Evolutionary conservation across 1,140 invertebrate species (phyloP).

Genomic region (Cardiocondyla obscurior): DNA sequence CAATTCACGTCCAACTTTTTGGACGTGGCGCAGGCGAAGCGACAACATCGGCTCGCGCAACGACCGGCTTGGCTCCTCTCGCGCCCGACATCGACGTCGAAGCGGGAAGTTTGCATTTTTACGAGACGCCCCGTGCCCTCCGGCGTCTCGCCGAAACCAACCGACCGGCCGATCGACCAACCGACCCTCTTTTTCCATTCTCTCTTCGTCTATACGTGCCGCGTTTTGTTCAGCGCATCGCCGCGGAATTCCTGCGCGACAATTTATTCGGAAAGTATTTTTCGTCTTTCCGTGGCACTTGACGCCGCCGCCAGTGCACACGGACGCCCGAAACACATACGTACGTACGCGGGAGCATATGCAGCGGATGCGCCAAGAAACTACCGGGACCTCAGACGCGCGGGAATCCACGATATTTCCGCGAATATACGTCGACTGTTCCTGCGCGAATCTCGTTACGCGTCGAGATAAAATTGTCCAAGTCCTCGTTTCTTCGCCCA

Average conservation of each 20-base stretch:
- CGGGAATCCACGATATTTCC: slow-evolving; percentile 38
- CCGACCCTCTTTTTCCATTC: not conserved
- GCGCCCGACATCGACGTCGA: slow-evolving; percentile 61
- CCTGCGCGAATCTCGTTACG: slow-evolving; percentile 1
- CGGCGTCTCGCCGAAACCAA: slow-evolving; percentile 17
- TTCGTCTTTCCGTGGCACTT: slow-evolving; percentile 36
- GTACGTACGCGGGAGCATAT: not conserved
- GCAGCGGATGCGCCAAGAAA: slow-evolving; percentile 46
- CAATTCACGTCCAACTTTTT: slow-evolving; percentile 59
- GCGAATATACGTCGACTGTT: slow-evolving; percentile 24
- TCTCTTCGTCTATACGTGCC: slow-evolving; percentile 17
- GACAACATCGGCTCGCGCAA: slow-evolving; percentile 56
- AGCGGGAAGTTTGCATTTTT: slow-evolving; percentile 76
- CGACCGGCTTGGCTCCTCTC: slow-evolving; percentile 37
- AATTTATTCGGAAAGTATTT: slow-evolving; percentile 78
- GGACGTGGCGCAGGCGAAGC: slow-evolving; percentile 32
- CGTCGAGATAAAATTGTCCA: slow-evolving; percentile 26
- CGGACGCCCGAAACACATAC: not conserved
- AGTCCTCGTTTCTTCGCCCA: not conserved
- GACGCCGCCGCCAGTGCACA: not conserved
- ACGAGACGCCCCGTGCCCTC: slow-evolving; percentile 62
- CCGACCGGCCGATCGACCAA: slow-evolving; percentile 3
- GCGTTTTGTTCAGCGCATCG: slow-evolving; percentile 69
- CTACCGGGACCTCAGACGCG: slow-evolving; percentile 23
- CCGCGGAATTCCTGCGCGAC: slow-evolving; percentile 74